phyloP scores from a whole-genome alignment of 2,888 invertebrate species.

The Epistrophella euchroma region DNA sequence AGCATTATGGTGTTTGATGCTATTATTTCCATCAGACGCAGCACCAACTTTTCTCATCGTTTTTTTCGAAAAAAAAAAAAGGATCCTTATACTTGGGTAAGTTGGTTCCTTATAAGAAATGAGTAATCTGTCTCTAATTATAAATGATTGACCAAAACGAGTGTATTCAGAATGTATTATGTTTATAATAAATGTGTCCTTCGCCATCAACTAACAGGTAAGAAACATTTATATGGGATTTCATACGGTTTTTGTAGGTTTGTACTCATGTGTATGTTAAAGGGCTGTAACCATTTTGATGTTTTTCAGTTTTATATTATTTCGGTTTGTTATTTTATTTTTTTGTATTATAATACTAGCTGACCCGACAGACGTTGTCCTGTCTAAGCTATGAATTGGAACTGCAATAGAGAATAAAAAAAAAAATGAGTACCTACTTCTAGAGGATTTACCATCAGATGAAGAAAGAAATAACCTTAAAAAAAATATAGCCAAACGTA shows the following conservation, averaged over 20 bases:
- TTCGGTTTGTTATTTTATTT: no score
- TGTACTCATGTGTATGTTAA: no score
- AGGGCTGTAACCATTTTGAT: no score
- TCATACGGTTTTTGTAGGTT: background rate
- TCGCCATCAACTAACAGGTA: constrained; percentile 3
- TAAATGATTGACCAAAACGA: constrained; percentile 58
- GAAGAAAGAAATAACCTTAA: no score
- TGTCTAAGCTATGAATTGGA: no score
- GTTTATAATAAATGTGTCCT: constrained; percentile 31
- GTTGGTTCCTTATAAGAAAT: background rate
- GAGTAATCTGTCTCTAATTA: constrained; percentile 64
- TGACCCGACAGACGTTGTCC: no score
- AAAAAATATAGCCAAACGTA: no score
- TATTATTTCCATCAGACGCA: constrained; percentile 34
- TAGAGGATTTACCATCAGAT: no score
- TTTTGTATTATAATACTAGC: no score
- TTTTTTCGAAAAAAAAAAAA: background rate
- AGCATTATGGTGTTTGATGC: constrained; percentile 44
- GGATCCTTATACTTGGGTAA: constrained; percentile 21
- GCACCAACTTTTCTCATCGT: constrained; percentile 13
- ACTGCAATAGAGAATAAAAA: no score
- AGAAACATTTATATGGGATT: constrained; percentile 41
- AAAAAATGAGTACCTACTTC: no score
- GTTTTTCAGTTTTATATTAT: no score
- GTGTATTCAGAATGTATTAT: constrained; percentile 14